These are phyloP conservation scores for Limnephilus auricula DNA, from an alignment of 2,888 invertebrate genomes.

Conservation along the genomic window DNA sequence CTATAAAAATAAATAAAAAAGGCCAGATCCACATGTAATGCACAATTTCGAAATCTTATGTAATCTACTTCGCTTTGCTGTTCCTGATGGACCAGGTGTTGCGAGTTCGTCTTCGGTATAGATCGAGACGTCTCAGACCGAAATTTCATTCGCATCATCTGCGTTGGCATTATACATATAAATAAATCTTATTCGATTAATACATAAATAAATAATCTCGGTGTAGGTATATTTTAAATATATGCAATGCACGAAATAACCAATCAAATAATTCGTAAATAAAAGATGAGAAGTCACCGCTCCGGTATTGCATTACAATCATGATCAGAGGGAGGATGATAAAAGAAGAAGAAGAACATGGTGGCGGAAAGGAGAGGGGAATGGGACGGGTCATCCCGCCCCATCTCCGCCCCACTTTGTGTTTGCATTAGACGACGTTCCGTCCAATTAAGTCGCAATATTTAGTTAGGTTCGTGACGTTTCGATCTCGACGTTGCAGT, in stretches of 20 bases:
- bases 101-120: too few species aligned
- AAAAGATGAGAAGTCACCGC: neutral
- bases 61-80: too few species aligned
- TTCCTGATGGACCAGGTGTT: too few species aligned
- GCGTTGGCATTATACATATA: too few species aligned
- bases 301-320: neutral
- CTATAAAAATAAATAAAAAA: too few species aligned
- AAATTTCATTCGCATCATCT: too few species aligned
- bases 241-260: neutral
- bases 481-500: neutral
- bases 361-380: too few species aligned
- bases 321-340: neutral
- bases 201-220: neutral
- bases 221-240: neutral
- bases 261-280: neutral
- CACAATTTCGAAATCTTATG: too few species aligned
- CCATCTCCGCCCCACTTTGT: constrained; percentile 45
- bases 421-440: constrained; percentile 65
- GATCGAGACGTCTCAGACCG: too few species aligned
- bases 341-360: neutral
- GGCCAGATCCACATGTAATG: too few species aligned
- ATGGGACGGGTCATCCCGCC: neutral
- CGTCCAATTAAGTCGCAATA: constrained; percentile 66
- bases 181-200: neutral
- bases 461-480: constrained; percentile 61